Evolutionary conservation across 2,797 vertebrate genomes (phyloP), one percentile per base, ranked within the genome.

Genomic region (Florisuga fusca): DNA sequence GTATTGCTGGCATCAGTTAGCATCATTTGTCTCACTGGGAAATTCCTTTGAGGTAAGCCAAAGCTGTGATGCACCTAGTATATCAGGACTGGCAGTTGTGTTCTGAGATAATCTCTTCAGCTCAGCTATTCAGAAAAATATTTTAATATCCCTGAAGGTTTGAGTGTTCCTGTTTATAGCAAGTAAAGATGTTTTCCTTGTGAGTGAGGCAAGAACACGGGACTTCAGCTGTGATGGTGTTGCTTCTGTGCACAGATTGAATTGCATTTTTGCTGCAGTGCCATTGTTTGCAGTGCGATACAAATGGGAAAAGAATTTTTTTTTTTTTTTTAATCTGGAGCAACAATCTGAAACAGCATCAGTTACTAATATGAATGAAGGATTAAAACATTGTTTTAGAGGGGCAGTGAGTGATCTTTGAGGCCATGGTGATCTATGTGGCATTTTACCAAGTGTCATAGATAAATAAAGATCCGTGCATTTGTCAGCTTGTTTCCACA

Each of bases 1-100:
- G 76, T 63, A 51, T 59, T 89, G 15, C 31, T 89, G 75, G 75
- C 67, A 94, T 82, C 67, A 79, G 23, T 68, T 73, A 79, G 34
- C 74, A 53, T 59, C 53, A 2, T 74, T 92, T 94, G 34, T 69
- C 67, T 93, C 59, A 38, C 68, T 74, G 79, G 82, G 91, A 85
- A 66, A 57, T 15, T 25, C 43, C 50, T 91, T 22, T 74, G 78
- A 91, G 79, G 61, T 76, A 91, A 95, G 73, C 64, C 91, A 91
- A 85, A 91, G 26, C 87, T 92, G 78, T 19, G 4, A 55, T 6
- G 2, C 68, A 71, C 50, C n/a, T 95, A 53, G 7, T 68, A 17
- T 91, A 31, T 90, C 67, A 74, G 50, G 48, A 59, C 36, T 71
- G 75, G 46, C 61, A 91, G 58, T 87, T 96, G 33, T 68, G 93